Conservation (phyloP, 2,113 vertebrate species). For the Cyphomyrus plagiostoma region DNA sequence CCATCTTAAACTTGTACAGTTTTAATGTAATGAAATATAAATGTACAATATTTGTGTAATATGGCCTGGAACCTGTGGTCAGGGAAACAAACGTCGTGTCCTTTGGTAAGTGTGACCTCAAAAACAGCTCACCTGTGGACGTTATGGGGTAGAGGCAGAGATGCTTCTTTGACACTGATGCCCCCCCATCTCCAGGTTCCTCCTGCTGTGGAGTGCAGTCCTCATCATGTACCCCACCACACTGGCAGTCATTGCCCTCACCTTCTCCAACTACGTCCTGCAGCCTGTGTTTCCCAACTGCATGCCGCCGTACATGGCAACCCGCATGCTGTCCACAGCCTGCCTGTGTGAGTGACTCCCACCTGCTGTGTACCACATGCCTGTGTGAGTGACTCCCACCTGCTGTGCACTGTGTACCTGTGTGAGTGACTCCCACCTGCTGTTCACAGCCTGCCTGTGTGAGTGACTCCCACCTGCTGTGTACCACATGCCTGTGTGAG, state of each 20-base stretch:
- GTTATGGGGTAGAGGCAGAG: not conserved
- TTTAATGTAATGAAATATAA: not conserved
- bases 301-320: conserved; percentile 80
- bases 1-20: not conserved
- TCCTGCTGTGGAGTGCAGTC: conserved; percentile 88
- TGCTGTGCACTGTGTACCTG: not conserved
- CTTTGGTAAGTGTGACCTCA: not conserved
- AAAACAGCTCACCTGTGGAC: not conserved
- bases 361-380: not conserved
- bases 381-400: not conserved
- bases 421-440: not conserved
- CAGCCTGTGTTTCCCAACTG: conserved; percentile 89
- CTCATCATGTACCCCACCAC: conserved; percentile 97
- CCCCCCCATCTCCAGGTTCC: conserved; percentile 64
- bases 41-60: not conserved
- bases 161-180: not conserved
- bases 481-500: too few relatives aligned
- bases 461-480: not conserved
- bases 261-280: conserved; percentile 94
- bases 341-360: conserved; percentile 79
- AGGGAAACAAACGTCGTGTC: not conserved
- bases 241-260: conserved; percentile 87
- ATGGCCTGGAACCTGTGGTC: not conserved
- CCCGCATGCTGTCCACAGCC: conserved; percentile 78
- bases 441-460: not conserved